phyloP scores from a whole-genome alignment of 2,888 invertebrate species.

The Diachrysia chrysitis region DNA sequence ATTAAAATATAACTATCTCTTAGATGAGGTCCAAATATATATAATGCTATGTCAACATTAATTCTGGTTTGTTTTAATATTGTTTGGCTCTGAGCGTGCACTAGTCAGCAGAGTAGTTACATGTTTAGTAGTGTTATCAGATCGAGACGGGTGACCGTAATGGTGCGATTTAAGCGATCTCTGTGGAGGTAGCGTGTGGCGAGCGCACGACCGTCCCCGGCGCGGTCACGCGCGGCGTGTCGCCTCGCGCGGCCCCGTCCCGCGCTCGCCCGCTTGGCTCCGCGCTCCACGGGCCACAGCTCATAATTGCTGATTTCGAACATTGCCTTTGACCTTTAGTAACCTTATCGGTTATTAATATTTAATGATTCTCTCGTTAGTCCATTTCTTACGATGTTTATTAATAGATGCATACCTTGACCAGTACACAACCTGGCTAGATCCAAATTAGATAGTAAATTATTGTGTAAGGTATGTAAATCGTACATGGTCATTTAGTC shows the following conservation, averaged over 20 bases:
- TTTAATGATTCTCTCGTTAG: not conserved
- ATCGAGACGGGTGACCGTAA: slow-evolving; percentile 35
- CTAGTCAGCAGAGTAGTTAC: not conserved
- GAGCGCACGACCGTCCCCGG: not conserved
- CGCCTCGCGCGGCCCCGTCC: not conserved
- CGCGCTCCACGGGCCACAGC: not conserved
- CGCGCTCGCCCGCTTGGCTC: not conserved
- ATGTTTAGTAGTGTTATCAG: slow-evolving; percentile 29
- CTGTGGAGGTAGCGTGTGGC: slow-evolving; percentile 21
- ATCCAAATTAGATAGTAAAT: not conserved
- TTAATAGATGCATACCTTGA: not conserved
- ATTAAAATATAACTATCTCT: not conserved
- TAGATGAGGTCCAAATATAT: not conserved
- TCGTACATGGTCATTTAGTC: no score
- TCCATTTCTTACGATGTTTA: not conserved
- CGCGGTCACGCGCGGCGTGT: slow-evolving; percentile 17
- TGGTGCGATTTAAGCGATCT: slow-evolving; percentile 29
- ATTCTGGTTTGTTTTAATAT: not conserved
- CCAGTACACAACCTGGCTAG: not conserved
- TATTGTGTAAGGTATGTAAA: not conserved
- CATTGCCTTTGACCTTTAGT: not conserved
- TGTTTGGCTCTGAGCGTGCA: not conserved
- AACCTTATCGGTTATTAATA: not conserved
- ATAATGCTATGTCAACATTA: not conserved
- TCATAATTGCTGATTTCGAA: not conserved